Percentiles rank a stretch among this genome's conserved stretches.
phyloP scores from a whole-genome alignment of 37 sponge, comb jelly and placozoan genomes.

The Crambe crambe region DNA sequence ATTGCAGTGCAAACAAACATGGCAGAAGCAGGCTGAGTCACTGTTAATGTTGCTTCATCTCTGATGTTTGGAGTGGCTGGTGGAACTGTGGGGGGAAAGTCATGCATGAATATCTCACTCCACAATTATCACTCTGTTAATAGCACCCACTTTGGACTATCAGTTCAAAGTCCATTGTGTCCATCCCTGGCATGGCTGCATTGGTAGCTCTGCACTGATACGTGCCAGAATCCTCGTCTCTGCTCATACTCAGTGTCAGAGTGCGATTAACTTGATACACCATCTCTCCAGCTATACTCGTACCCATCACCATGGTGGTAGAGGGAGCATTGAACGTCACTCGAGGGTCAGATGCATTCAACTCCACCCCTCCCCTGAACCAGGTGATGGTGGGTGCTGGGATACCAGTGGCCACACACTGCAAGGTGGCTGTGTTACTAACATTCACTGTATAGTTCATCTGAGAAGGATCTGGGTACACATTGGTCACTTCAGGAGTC shows the following conservation, averaged over 20 bases:
- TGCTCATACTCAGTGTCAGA: not conserved
- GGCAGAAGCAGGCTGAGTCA: not conserved
- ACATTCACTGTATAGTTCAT: conserved; percentile 26
- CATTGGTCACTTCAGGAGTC: conserved; percentile 3
- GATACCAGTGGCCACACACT: conserved; percentile 63
- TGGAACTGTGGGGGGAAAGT: not conserved
- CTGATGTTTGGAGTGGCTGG: conserved; percentile 5
- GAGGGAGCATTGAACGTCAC: not conserved
- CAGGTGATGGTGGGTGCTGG: conserved; percentile 67
- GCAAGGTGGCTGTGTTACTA: conserved; percentile 23
- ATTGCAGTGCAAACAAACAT: conserved; percentile 44
- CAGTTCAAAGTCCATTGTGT: conserved; percentile 26
- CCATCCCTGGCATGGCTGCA: not conserved
- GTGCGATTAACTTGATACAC: conserved; percentile 2
- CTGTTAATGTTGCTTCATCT: not conserved
- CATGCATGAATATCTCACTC: not conserved
- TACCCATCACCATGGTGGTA: not conserved
- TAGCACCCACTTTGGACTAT: conserved; percentile 23
- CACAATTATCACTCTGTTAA: not conserved
- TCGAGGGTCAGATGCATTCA: not conserved
- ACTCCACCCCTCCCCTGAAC: conserved; percentile 18
- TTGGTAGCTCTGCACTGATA: conserved; percentile 62
- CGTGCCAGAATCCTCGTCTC: conserved; percentile 45
- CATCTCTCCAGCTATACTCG: not conserved
- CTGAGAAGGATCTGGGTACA: not conserved